Evolutionary conservation across 2,888 invertebrate species (phyloP), one percentile per base, ranked within the genome.

Genomic region (Cosmia pyralina): DNA sequence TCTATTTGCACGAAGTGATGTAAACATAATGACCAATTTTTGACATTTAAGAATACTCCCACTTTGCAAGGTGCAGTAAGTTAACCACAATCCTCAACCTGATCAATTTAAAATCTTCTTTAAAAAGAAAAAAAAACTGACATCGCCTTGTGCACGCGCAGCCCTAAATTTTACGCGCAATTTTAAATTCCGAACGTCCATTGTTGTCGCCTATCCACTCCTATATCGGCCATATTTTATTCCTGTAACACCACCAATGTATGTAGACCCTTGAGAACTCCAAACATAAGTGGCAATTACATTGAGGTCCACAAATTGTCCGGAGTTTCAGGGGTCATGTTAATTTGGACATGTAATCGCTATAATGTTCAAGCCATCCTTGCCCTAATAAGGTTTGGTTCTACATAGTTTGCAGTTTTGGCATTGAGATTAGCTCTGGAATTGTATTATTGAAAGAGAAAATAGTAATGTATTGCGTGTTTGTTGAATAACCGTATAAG

Each of bases 131-230:
- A 44, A 66, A 77, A 77, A 72, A 41, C 68, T 10, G 0, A 44
- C 46, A 38, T 41, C 60, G 59, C 57, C 58, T 62, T 71, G 79
- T 77, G 75, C 84, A 72, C 69, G 75, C 88, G 82, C 92, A 92
- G 75, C 93, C 92, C 92, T 93, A 89, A 89, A 92, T 90, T 91
- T 92, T 89, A 90, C 92, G 89, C 92, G 91, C 91, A 93, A 94
- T 94, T 94, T 94, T 90, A 94, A 94, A 94, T 94, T 94, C 94
- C 91, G 85, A 92, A 89, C 90, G 87, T 88, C 93, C 92, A 93
- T 94, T 94, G 94, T 94, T 91, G 93, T 91, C 91, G 92, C 93
- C 92, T 93, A 93, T 93, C 91, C 90, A 86, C 85, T 90, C 85
- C 91, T 91, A 91, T 90, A 94, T 94, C 93, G 92, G 88, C 88